These are phyloP conservation scores for Sebastolobus alascanus DNA, from an alignment of 2,797 vertebrate species.

Conservation along the genomic window DNA sequence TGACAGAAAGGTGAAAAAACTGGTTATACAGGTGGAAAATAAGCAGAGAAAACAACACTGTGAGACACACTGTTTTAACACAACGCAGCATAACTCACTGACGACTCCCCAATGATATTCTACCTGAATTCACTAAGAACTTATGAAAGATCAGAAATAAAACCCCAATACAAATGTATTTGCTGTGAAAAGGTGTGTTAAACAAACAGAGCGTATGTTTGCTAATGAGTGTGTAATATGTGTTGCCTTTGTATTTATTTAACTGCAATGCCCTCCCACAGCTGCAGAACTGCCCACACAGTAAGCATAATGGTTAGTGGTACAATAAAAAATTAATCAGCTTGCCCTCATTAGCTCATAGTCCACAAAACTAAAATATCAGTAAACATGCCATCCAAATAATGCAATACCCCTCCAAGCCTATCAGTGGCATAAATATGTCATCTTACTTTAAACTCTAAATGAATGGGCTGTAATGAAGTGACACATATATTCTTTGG, in stretches of 20 bases:
- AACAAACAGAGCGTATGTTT: slow-evolving; percentile 17
- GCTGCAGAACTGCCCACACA: slow-evolving; percentile 22
- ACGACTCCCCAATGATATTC: background rate
- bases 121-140: background rate
- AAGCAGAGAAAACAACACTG: background rate
- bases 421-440: background rate
- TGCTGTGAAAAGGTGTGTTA: background rate
- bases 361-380: slow-evolving; percentile 44
- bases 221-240: slow-evolving; percentile 4
- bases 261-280: slow-evolving; percentile 20
- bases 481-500: background rate
- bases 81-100: background rate
- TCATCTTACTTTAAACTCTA: slow-evolving; percentile 12
- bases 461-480: slow-evolving; percentile 37
- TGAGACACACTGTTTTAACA: background rate
- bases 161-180: slow-evolving; percentile 2
- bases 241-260: slow-evolving; percentile 15
- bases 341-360: slow-evolving; percentile 11
- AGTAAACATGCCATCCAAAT: slow-evolving; percentile 34
- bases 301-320: slow-evolving; percentile 1
- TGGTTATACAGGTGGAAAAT: slow-evolving; percentile 41
- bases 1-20: slow-evolving; percentile 42
- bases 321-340: slow-evolving; percentile 48
- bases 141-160: slow-evolving; percentile 4
- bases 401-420: slow-evolving; percentile 17